phyloP scores from a whole-genome alignment of 2,888 invertebrate genomes.

The Phragmatobia fuliginosa region DNA sequence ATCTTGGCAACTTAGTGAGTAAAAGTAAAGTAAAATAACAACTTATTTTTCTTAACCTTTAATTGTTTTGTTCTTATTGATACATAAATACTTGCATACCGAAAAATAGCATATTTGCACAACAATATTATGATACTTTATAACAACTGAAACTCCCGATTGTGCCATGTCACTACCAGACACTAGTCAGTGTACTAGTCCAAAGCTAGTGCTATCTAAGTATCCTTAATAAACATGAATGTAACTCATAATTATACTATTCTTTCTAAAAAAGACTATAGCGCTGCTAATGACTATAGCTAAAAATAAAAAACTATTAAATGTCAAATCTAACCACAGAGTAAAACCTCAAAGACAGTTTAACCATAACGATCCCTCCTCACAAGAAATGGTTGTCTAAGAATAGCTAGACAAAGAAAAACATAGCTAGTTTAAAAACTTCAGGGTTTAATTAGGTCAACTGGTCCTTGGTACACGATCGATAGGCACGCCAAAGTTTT shows the following conservation, averaged over 20 bases:
- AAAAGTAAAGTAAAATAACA: not conserved
- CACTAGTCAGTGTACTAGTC: too few relatives aligned
- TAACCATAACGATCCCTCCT: not conserved
- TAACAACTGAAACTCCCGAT: too few relatives aligned
- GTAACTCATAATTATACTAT: too few relatives aligned
- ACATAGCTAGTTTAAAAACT: conserved; percentile 70
- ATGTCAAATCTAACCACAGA: conserved; percentile 7
- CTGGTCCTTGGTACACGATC: conserved; percentile 69
- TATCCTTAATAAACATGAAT: too few relatives aligned
- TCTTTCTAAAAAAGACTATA: too few relatives aligned
- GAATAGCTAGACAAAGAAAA: conserved; percentile 49
- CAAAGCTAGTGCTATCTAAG: not conserved
- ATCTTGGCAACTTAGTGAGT: not conserved
- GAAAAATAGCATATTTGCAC: too few relatives aligned
- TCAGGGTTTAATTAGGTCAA: conserved; percentile 81
- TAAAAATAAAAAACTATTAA: conserved; percentile 2
- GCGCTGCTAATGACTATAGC: too few relatives aligned
- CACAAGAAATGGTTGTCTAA: conserved; percentile 11
- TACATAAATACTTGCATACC: too few relatives aligned
- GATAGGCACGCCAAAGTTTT: conserved; percentile 68
- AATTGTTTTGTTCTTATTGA: not conserved
- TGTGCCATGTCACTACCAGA: too few relatives aligned
- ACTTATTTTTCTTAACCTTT: not conserved
- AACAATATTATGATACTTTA: too few relatives aligned
- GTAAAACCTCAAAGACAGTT: not conserved